Conservation (phyloP, 2,797 vertebrate species). For the Gambusia yucatana region DNA sequence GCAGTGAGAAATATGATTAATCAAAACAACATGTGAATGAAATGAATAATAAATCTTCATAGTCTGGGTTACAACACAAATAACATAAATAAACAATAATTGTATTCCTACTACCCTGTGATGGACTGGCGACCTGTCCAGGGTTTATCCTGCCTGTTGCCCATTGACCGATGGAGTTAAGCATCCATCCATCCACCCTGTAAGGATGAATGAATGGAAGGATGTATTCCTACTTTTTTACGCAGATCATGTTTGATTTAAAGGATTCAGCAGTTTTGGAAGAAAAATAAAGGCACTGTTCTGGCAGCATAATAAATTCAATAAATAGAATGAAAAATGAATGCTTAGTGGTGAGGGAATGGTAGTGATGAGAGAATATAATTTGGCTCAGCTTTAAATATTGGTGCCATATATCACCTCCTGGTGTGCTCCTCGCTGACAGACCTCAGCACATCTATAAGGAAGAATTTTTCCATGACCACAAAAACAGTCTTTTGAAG, state of each 20-base stretch:
- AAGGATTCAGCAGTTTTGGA: background rate
- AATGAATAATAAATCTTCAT: background rate
- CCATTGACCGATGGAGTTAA: background rate
- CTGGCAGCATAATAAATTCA: background rate
- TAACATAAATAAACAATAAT: background rate
- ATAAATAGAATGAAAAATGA: background rate
- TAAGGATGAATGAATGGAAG: background rate
- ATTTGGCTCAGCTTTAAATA: conserved; percentile 26
- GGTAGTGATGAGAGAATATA: background rate
- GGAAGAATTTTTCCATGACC: conserved; percentile 63
- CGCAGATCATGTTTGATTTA: background rate
- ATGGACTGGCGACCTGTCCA: too few species aligned
- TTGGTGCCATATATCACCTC: conserved; percentile 69
- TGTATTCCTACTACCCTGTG: background rate
- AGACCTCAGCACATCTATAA: conserved; percentile 58
- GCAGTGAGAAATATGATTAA: background rate
- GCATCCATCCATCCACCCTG: too few species aligned
- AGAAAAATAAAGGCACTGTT: background rate
- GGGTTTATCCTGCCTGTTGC: too few species aligned
- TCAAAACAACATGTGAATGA: background rate
- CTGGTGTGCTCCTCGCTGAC: conserved; percentile 35
- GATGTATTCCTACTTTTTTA: background rate
- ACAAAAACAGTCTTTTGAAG: conserved; percentile 35
- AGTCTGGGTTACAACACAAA: background rate
- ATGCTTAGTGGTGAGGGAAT: background rate